Percentiles rank a stretch among this genome's conserved stretches.
These are phyloP conservation scores for Lasioglossum albipes DNA, from an alignment of 1,140 invertebrate genomes.

Conservation along the genomic window DNA sequence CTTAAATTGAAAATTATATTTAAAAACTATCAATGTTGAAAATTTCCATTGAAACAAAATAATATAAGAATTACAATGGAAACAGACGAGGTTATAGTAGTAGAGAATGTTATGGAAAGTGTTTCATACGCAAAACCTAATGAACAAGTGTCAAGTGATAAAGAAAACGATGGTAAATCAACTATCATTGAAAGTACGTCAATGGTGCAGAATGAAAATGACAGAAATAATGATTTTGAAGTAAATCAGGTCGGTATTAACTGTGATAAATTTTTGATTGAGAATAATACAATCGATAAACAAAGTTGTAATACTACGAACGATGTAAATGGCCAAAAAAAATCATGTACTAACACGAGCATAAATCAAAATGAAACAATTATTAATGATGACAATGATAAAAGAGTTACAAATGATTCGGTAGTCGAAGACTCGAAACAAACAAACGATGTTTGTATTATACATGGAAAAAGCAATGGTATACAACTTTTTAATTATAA, in stretches of 20 bases:
- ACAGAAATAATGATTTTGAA: neutral
- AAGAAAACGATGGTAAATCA: neutral
- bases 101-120: neutral
- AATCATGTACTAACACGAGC: neutral
- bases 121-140: neutral
- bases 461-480: neutral
- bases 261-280: neutral
- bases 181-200: neutral
- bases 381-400: neutral
- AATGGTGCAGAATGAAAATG: neutral
- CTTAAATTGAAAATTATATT: neutral
- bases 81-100: conserved; percentile 19
- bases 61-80: conserved; percentile 13
- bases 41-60: neutral
- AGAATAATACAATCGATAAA: neutral
- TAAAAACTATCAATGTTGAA: neutral
- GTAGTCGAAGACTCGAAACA: neutral
- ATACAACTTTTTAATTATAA: neutral
- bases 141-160: neutral
- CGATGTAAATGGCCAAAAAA: neutral
- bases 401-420: neutral
- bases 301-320: neutral
- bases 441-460: neutral
- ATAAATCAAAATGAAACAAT: neutral
- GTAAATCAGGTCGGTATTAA: neutral